Conservation (phyloP, 2,113 vertebrate species). For the Leptobrachium leishanense region DNA sequence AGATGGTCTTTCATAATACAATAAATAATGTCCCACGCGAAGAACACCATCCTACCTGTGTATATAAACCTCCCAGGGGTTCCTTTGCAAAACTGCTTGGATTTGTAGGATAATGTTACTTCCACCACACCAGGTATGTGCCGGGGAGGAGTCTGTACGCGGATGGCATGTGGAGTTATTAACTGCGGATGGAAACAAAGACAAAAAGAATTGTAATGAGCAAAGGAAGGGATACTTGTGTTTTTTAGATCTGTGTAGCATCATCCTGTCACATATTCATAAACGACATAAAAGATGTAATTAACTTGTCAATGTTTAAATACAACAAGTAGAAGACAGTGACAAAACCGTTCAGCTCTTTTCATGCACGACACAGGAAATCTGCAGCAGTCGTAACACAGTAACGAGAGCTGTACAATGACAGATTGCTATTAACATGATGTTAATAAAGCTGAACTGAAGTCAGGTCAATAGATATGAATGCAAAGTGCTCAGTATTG, state of each 20-base stretch:
- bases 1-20: too few species aligned
- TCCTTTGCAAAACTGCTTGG: constrained; percentile 99
- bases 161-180: constrained; percentile 96
- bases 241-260: constrained; percentile 56
- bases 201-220: constrained; percentile 44
- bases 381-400: background rate
- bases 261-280: constrained; percentile 57
- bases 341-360: constrained; percentile 47
- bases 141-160: constrained; percentile 95
- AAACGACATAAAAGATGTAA: constrained; percentile 71
- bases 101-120: constrained; percentile 98
- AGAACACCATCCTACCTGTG: constrained; percentile 78
- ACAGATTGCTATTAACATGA: background rate
- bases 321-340: constrained; percentile 59
- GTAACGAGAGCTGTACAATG: background rate
- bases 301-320: constrained; percentile 69
- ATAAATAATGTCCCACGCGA: too few species aligned
- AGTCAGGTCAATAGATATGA: background rate
- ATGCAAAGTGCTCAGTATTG: background rate
- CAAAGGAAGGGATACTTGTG: constrained; percentile 49
- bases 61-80: constrained; percentile 99
- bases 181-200: constrained; percentile 76
- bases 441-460: background rate
- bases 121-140: constrained; percentile 98
- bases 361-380: background rate